Evolutionary conservation across 2,888 invertebrate genomes (phyloP), one percentile per base, ranked within the genome.

Genomic region (Pyrocoelia pectoralis): DNA sequence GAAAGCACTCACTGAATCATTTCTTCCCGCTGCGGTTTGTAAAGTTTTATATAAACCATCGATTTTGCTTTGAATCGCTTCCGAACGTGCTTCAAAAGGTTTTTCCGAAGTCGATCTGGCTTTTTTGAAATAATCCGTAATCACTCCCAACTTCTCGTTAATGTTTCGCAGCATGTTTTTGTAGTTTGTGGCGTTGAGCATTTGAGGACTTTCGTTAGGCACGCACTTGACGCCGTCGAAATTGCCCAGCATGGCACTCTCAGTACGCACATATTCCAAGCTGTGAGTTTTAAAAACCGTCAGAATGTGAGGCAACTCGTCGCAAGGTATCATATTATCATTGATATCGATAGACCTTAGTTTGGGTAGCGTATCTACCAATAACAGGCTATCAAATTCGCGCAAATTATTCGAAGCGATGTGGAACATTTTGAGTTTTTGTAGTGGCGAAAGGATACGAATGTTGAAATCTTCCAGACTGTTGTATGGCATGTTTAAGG

Each of bases 301-400:
- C 13, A 59, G 14, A 1, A 59, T 46, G n/a, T 41, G 17, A 9
- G 53, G 14, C 1, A 59, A 12, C n/a, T 17, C 53, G 4, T 46
- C 48, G 12, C 59, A 59, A n/a, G 59, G 19, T 14, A 61, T 40
- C n/a, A 43, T 33, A 14, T 65, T 65, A 18, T 52, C 51, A 43
- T 57, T 57, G 13, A 65, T 51, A 13, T 52, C 29, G 8, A 65
- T 56, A 1, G 24, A 13, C 1, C 13, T 19, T 18, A 65, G 12
- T 9, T 10, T 12, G 3, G 10, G 51, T 2, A 52, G 10, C 10
- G 48, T 55, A 4, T 41, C 2, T 0, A 49, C 1, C 9, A 65
- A 15, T 0, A 19, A 13, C 3, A 17, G 19, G 9, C 4, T 13
- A 10, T 61, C 41, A 15, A 65, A 33, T 1, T 43, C 19, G 0